A percentile compares a stretch with the other conserved stretches of the same genome.
phyloP scores from a whole-genome alignment of 2,888 invertebrate species.

The Latheticus oryzae region DNA sequence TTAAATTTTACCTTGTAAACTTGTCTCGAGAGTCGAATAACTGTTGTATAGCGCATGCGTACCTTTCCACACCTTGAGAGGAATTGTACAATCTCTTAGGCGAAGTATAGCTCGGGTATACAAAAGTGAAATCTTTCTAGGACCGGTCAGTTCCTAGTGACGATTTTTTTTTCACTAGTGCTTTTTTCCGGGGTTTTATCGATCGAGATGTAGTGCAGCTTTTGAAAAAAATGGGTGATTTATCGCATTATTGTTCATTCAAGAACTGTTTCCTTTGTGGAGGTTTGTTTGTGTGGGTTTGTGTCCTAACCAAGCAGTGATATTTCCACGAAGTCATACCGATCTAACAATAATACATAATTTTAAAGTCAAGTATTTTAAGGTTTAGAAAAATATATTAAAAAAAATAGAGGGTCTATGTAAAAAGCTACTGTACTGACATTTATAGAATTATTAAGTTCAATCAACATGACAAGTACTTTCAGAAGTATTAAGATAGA shows the following conservation, averaged over 20 bases:
- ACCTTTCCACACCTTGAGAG: constrained; percentile 59
- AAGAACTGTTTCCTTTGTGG: constrained; percentile 3
- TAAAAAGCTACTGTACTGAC: too few species aligned
- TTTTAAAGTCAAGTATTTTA: too few species aligned
- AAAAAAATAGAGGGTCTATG: too few species aligned
- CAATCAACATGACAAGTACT: constrained; percentile 39
- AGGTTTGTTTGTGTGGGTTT: constrained; percentile 40
- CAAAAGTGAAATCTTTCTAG: constrained; percentile 58
- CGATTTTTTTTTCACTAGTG: constrained; percentile 8
- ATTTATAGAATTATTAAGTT: neutral
- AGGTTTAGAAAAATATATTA: too few species aligned
- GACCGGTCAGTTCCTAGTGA: constrained; percentile 42
- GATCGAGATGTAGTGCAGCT: constrained; percentile 8
- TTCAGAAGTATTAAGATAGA: constrained; percentile 34
- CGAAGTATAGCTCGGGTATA: constrained; percentile 40
- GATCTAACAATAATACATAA: too few species aligned
- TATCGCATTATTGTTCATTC: neutral
- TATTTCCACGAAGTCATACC: constrained; percentile 33
- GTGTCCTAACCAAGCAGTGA: constrained; percentile 44
- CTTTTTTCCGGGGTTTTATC: constrained; percentile 1
- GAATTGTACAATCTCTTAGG: constrained; percentile 55
- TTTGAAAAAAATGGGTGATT: neutral
- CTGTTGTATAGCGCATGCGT: constrained; percentile 59
- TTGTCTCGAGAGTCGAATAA: constrained; percentile 62
- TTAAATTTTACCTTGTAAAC: constrained; percentile 59